Percentiles rank a stretch among this genome's conserved stretches.
phyloP scores from a whole-genome alignment of 2,113 vertebrate genomes.

The Coptodon bakossiorum region DNA sequence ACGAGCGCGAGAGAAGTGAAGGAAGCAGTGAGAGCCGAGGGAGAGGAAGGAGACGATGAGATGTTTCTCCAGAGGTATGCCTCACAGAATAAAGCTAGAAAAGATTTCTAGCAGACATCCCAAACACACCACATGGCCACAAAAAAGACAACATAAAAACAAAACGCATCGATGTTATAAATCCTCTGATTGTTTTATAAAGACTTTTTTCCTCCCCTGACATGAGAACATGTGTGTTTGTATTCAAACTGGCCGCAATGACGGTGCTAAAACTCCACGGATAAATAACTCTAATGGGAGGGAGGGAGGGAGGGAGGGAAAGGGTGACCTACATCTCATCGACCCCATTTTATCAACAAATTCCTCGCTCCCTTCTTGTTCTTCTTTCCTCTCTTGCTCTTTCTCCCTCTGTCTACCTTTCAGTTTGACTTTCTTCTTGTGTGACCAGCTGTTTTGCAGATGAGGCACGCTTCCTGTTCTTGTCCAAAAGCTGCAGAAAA shows the following conservation, averaged over 20 bases:
- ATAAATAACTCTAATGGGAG: neutral
- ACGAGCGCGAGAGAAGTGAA: constrained; percentile 16
- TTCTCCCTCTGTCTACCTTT: neutral
- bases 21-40: constrained; percentile 10
- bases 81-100: neutral
- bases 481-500: constrained; percentile 2
- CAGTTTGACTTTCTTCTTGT: neutral
- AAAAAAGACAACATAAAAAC: neutral
- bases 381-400: neutral
- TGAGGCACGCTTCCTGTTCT: constrained; percentile 13
- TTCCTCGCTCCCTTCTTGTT: neutral
- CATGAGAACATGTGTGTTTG: constrained; percentile 11
- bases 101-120: neutral
- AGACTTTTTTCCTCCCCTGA: neutral
- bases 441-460: constrained; percentile 37
- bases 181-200: neutral
- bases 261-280: neutral
- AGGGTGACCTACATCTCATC: constrained; percentile 44
- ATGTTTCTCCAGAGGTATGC: neutral
- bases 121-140: neutral
- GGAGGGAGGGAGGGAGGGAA: neutral
- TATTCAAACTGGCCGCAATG: neutral
- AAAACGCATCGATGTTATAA: neutral
- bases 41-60: constrained; percentile 9
- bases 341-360: neutral